These are phyloP conservation scores for Loxodonta africana DNA, from an alignment of 2,113 vertebrate species.

Conservation along the genomic window DNA sequence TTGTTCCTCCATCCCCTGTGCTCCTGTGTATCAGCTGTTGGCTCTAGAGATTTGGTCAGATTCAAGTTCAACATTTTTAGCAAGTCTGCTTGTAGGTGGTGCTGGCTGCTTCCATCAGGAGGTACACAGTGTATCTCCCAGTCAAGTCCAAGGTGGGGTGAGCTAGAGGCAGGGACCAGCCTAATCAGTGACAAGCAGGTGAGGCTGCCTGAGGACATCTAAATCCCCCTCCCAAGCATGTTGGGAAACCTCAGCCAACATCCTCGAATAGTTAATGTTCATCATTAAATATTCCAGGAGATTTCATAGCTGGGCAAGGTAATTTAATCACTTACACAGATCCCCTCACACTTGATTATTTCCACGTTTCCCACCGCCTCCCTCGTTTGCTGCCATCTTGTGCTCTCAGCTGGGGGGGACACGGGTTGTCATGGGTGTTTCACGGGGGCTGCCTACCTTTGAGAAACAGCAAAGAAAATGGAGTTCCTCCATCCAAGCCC, in stretches of 20 bases:
- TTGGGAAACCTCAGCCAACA: conserved; percentile 5
- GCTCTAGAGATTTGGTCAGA: background rate
- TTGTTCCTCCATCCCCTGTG: background rate
- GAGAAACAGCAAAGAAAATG: background rate
- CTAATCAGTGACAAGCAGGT: background rate
- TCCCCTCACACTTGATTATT: conserved; percentile 35
- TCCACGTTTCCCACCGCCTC: background rate
- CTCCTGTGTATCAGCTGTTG: background rate
- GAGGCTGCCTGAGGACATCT: background rate
- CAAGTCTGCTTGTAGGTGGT: background rate
- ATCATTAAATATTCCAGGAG: background rate
- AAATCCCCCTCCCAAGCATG: background rate
- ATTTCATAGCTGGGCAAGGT: background rate
- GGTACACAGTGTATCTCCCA: background rate
- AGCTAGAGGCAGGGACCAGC: background rate
- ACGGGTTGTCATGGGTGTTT: background rate
- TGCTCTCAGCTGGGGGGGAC: background rate
- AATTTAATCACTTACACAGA: background rate
- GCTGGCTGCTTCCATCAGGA: background rate
- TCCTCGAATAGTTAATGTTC: conserved; percentile 54
- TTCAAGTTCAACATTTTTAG: background rate
- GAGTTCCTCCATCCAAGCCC: background rate
- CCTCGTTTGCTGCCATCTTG: background rate
- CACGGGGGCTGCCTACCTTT: background rate
- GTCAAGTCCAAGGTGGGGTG: background rate